A percentile compares a stretch with the other conserved stretches of the same genome.
Conservation (phyloP, 2,113 vertebrate genomes). For the Scartelaos histophorus region DNA sequence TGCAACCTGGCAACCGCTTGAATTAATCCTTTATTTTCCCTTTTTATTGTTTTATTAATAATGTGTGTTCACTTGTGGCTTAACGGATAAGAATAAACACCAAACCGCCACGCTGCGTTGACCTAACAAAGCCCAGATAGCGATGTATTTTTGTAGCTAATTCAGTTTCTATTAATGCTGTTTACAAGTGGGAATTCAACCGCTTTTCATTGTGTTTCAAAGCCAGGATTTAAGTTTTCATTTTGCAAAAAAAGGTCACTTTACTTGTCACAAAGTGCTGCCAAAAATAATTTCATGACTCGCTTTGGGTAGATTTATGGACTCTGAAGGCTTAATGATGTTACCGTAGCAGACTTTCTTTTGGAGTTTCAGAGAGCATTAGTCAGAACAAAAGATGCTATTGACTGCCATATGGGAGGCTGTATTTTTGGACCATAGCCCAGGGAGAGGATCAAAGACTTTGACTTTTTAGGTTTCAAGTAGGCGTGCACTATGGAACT, state of each 20-base stretch:
- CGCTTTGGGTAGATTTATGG: slow-evolving; percentile 2
- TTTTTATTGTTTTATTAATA: slow-evolving; percentile 3
- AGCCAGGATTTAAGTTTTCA: neutral
- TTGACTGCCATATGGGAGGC: slow-evolving; percentile 1
- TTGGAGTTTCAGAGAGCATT: slow-evolving; percentile 1
- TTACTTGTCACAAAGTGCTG: slow-evolving; percentile 10
- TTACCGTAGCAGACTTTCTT: neutral
- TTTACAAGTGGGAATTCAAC: slow-evolving; percentile 6
- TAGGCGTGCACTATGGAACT: neutral
- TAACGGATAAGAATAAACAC: slow-evolving; percentile 8
- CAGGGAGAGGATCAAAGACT: neutral
- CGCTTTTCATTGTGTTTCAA: slow-evolving; percentile 4
- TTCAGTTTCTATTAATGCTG: slow-evolving; percentile 8
- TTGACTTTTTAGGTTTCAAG: neutral
- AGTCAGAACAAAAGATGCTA: neutral
- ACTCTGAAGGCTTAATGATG: slow-evolving; percentile 8
- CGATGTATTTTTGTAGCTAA: neutral
- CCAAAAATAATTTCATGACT: slow-evolving; percentile 7
- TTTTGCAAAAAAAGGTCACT: slow-evolving; percentile 4
- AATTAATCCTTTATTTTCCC: slow-evolving; percentile 11
- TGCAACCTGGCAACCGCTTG: slow-evolving; percentile 14
- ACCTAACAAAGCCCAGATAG: slow-evolving; percentile 1
- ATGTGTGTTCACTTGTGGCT: slow-evolving; percentile 9
- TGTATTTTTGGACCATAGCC: slow-evolving; percentile 3
- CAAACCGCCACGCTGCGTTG: neutral